These are phyloP conservation scores for Chloebia gouldiae DNA, from an alignment of 2,113 vertebrate species.

Conservation along the genomic window DNA sequence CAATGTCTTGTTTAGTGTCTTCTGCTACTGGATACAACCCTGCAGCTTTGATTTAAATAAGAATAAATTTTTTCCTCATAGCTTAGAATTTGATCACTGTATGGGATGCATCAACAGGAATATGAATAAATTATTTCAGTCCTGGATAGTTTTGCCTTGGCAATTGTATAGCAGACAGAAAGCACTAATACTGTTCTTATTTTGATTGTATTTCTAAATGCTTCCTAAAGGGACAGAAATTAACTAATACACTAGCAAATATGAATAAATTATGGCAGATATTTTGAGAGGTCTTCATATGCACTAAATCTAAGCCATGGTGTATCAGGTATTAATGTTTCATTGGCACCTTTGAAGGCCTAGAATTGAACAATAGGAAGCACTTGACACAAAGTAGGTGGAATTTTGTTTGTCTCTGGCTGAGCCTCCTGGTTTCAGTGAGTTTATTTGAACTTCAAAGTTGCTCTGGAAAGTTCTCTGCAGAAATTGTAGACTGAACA, in stretches of 20 bases:
- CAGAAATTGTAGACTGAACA: background rate
- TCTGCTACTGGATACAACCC: background rate
- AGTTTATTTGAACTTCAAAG: background rate
- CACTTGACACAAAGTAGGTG: background rate
- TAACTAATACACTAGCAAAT: background rate
- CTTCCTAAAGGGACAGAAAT: background rate
- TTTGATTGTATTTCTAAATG: background rate
- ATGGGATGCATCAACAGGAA: background rate
- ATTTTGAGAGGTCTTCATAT: background rate
- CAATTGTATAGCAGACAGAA: background rate
- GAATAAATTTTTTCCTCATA: background rate
- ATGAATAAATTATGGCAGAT: background rate
- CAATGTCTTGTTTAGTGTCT: background rate
- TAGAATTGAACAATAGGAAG: background rate
- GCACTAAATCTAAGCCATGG: background rate
- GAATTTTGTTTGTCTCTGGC: background rate
- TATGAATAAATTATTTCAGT: background rate
- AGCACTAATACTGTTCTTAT: background rate
- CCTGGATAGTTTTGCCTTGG: background rate
- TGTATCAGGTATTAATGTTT: background rate
- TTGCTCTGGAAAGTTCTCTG: background rate
- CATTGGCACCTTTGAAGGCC: background rate
- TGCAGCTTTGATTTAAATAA: background rate
- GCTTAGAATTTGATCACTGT: background rate
- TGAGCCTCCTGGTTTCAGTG: background rate